Percentiles rank a stretch among this genome's conserved stretches.
These are phyloP conservation scores for Dolichoris vasculosae DNA, from an alignment of 1,140 invertebrate species.

Conservation along the genomic window DNA sequence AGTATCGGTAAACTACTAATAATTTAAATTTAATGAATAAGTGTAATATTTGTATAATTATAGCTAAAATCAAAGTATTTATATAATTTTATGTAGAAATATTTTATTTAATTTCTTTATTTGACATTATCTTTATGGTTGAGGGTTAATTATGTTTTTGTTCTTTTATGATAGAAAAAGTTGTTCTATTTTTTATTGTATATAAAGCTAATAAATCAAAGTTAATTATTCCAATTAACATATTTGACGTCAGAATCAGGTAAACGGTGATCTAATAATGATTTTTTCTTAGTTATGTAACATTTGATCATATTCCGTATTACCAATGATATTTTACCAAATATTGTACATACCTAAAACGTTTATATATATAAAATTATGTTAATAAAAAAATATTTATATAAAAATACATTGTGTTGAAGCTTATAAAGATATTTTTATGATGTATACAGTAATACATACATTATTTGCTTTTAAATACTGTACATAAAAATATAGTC, in stretches of 20 bases:
- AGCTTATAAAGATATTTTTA: constrained; percentile 19
- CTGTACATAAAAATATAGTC: constrained; percentile 12
- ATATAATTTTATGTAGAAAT: background rate
- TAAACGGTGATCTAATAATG: constrained; percentile 48
- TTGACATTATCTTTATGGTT: background rate
- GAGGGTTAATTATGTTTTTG: constrained; percentile 32
- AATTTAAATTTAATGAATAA: background rate
- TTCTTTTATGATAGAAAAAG: constrained; percentile 45
- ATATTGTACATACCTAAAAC: constrained; percentile 62
- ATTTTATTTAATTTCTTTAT: background rate
- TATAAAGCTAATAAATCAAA: constrained; percentile 23
- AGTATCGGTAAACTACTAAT: background rate
- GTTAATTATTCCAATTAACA: too few species aligned
- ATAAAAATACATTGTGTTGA: constrained; percentile 48
- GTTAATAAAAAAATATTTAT: constrained; percentile 62
- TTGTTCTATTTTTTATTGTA: constrained; percentile 53
- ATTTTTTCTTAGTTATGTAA: constrained; percentile 54
- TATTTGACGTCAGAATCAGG: constrained; percentile 21
- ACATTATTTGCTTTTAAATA: background rate
- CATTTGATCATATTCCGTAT: constrained; percentile 53
- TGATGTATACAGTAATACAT: background rate
- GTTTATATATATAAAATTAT: constrained; percentile 56
- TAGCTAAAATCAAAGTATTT: background rate
- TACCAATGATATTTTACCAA: constrained; percentile 66
- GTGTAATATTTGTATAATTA: background rate